Conservation (phyloP, 2,113 vertebrate genomes). For the Lucifuga dentata region DNA sequence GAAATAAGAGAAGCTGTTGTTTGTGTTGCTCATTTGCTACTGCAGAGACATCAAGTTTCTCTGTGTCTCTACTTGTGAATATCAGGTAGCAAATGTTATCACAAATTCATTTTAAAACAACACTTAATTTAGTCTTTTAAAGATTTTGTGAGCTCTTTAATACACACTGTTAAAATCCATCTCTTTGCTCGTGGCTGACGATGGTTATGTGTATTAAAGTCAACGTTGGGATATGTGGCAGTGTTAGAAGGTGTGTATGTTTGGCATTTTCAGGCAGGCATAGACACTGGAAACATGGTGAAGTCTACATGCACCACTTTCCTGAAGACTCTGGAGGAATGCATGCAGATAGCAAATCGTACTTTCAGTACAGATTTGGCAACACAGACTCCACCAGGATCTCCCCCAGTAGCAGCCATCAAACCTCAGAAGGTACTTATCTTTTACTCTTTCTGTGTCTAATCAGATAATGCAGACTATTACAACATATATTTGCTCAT, state of each 20-base stretch:
- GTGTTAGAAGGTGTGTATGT: constrained; percentile 3
- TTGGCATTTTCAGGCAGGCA: constrained; percentile 77
- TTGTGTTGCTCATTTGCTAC: constrained; percentile 6
- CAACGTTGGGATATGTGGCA: background rate
- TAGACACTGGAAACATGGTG: constrained; percentile 90
- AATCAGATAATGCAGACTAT: background rate
- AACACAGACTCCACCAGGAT: constrained; percentile 87
- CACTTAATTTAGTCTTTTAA: background rate
- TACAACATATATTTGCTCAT: background rate
- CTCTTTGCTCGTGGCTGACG: no score
- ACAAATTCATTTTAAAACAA: background rate
- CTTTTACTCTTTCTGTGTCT: background rate
- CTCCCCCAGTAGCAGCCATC: constrained; percentile 87
- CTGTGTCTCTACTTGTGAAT: background rate
- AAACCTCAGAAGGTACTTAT: constrained; percentile 89
- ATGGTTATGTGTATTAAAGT: no score
- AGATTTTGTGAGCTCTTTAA: background rate
- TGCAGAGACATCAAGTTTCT: background rate
- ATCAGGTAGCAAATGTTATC: background rate
- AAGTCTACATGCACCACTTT: constrained; percentile 97
- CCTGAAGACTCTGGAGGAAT: constrained; percentile 96
- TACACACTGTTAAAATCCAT: background rate
- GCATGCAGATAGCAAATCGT: constrained; percentile 95
- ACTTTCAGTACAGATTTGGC: constrained; percentile 89
- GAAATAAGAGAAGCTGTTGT: constrained; percentile 51